A percentile compares a stretch with the other conserved stretches of the same genome.
Evolutionary conservation across 2,113 vertebrate genomes (phyloP).

Genomic region (Stercorarius parasiticus): DNA sequence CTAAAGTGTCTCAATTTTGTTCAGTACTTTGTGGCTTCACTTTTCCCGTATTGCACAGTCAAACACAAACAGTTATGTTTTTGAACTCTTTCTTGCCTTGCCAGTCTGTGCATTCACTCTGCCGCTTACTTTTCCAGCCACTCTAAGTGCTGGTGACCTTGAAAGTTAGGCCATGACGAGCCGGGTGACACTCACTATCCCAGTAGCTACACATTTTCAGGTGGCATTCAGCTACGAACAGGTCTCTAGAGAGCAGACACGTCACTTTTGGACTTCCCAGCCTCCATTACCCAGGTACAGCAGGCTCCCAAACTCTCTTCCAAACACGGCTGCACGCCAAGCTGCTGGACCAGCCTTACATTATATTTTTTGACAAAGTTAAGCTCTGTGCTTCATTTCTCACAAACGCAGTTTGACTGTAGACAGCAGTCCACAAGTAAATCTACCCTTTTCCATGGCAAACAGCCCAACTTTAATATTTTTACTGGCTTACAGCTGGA

Average conservation of each 20-base stretch:
- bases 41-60: not conserved
- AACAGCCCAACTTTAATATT: conserved; percentile 68
- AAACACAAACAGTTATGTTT: not conserved
- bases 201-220: not conserved
- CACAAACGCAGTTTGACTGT: conserved; percentile 52
- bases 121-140: not conserved
- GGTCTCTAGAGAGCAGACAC: not conserved
- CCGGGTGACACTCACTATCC: not conserved
- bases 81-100: not conserved
- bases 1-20: not conserved
- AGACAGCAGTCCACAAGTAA: conserved; percentile 59
- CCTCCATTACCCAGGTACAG: not conserved
- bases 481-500: conserved; percentile 68
- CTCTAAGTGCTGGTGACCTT: not conserved
- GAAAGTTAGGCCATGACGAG: not conserved
- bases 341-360: not conserved
- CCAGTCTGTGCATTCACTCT: not conserved
- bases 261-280: not conserved
- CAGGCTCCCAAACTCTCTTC: not conserved
- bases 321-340: not conserved
- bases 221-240: not conserved
- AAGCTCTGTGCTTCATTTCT: conserved; percentile 54
- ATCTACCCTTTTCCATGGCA: conserved; percentile 58
- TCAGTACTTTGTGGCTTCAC: not conserved
- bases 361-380: conserved; percentile 55